These are phyloP conservation scores for Montipora efflorescens DNA, from an alignment of 64 coral and sea anemone species.

Conservation along the genomic window DNA sequence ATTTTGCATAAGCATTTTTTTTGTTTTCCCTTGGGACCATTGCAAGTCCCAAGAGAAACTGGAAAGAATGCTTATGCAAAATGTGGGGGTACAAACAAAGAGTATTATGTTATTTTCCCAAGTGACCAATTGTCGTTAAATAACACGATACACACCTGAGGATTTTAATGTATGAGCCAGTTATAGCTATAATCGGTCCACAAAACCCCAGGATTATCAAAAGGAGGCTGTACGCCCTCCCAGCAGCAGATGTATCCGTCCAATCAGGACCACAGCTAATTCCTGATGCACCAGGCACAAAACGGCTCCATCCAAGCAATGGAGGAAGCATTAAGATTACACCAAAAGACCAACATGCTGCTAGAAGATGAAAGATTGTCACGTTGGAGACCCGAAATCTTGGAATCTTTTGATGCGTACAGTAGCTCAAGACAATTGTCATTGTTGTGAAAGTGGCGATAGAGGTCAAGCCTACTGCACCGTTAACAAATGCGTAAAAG, in stretches of 20 bases:
- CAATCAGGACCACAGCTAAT: slow-evolving; percentile 68
- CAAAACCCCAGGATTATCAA: slow-evolving; percentile 51
- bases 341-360: slow-evolving; percentile 30
- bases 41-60: no score
- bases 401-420: background rate
- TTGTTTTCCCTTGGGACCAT: no score
- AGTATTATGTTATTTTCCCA: no score
- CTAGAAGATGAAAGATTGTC: background rate
- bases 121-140: background rate
- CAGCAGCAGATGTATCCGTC: background rate
- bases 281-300: slow-evolving; percentile 35
- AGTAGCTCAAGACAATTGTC: slow-evolving; percentile 41
- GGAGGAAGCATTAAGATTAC: slow-evolving; percentile 37
- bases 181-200: background rate
- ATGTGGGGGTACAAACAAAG: no score
- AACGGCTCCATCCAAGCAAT: slow-evolving; percentile 38
- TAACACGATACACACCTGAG: slow-evolving; percentile 18
- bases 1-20: no score
- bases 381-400: background rate
- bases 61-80: no score
- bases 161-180: slow-evolving; percentile 24
- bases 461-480: slow-evolving; percentile 46
- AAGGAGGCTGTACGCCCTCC: slow-evolving; percentile 27
- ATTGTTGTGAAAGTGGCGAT: slow-evolving; percentile 51
- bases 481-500: slow-evolving; percentile 57